Percentiles rank a stretch among this genome's conserved stretches.
phyloP scores from a whole-genome alignment of 2,113 vertebrate genomes.

The Saimiri boliviensis region DNA sequence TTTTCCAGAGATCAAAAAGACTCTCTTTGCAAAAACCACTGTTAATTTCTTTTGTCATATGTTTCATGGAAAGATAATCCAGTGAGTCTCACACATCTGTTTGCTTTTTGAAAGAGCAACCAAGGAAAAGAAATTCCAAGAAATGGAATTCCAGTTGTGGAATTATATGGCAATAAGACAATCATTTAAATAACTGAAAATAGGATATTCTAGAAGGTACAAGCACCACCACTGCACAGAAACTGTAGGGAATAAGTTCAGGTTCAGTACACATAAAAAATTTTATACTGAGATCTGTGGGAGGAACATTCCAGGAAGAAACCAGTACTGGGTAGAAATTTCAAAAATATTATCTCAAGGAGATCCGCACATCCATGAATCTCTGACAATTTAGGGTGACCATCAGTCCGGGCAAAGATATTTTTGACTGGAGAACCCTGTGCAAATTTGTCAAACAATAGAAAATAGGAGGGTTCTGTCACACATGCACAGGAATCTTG shows the following conservation, averaged over 20 bases:
- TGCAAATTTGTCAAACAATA: not conserved
- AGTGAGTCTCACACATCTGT: not conserved
- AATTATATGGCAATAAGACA: not conserved
- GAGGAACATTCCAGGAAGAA: not conserved
- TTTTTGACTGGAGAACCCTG: not conserved
- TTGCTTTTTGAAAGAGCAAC: constrained; percentile 27
- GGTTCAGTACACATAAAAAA: not conserved
- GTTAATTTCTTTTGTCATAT: not conserved
- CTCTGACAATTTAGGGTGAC: not conserved
- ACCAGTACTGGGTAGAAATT: not conserved
- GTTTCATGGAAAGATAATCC: constrained; percentile 1
- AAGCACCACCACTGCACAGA: not conserved
- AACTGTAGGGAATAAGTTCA: not conserved
- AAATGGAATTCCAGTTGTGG: not conserved
- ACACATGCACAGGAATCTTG: not conserved
- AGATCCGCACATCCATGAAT: not conserved
- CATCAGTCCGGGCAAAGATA: not conserved
- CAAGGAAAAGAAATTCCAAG: not conserved
- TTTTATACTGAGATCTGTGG: not conserved
- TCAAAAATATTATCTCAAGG: not conserved
- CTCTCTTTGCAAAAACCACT: not conserved
- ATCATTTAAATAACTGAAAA: not conserved
- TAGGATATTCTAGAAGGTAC: not conserved
- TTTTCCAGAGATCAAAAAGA: not conserved
- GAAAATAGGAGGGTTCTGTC: not conserved